Percentiles rank a stretch among this genome's conserved stretches.
phyloP scores from a whole-genome alignment of 2,113 vertebrate species.

The Ciconia stormi region DNA sequence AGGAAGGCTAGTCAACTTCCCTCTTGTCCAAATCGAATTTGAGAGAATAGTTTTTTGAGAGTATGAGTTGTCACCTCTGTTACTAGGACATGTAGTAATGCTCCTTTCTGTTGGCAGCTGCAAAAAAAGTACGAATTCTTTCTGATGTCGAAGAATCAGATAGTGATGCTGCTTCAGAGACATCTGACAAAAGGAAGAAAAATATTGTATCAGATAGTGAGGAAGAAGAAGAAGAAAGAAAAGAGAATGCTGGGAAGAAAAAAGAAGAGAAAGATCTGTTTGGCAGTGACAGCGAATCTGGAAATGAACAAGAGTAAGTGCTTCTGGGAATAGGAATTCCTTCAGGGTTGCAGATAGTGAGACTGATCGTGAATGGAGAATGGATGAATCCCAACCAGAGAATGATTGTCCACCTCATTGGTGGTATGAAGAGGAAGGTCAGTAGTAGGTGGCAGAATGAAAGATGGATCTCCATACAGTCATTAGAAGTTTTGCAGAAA shows the following conservation, averaged over 20 bases:
- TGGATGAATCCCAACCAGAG: not conserved
- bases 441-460: not conserved
- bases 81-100: not conserved
- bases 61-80: not conserved
- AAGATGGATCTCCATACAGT: not conserved
- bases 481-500: not conserved
- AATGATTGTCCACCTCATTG: not conserved
- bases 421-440: not conserved
- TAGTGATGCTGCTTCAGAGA: constrained; percentile 80
- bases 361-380: not conserved
- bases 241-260: constrained; percentile 70
- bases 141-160: constrained; percentile 90
- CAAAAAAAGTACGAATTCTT: constrained; percentile 86
- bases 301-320: constrained; percentile 94
- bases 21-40: not conserved
- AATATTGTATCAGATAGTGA: constrained; percentile 85
- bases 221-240: constrained; percentile 80
- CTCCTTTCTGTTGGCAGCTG: constrained; percentile 61
- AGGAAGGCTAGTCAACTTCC: not conserved
- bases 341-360: not conserved
- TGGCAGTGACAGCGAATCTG: constrained; percentile 95
- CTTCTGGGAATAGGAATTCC: not conserved
- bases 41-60: not conserved
- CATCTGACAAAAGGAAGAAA: constrained; percentile 77
- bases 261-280: constrained; percentile 91